Percentiles rank a stretch among this genome's conserved stretches.
Evolutionary conservation across 1,140 invertebrate genomes (phyloP).

Genomic region (Holcopasites calliopsidis): DNA sequence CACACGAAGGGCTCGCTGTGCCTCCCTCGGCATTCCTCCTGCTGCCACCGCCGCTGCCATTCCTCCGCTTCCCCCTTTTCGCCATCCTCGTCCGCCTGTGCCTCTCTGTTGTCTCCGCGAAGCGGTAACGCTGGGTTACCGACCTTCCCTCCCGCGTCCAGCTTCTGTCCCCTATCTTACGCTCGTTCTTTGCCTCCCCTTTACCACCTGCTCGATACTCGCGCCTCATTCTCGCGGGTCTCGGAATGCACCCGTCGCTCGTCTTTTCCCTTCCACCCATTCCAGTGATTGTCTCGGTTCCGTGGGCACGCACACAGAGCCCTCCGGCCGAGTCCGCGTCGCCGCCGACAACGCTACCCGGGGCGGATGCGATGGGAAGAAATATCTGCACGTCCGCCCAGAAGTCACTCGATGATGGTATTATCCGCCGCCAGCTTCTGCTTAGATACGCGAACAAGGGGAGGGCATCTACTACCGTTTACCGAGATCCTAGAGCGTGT

Average conservation of each 20-base stretch:
- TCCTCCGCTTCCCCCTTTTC: constrained; percentile 21
- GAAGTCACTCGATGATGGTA: constrained; percentile 39
- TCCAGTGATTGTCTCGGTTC: constrained; percentile 47
- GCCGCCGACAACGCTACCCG: background rate
- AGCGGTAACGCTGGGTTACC: constrained; percentile 44
- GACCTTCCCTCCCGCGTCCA: constrained; percentile 31
- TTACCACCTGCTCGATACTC: constrained; percentile 51
- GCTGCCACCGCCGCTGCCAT: background rate
- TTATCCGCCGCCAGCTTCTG: constrained; percentile 8
- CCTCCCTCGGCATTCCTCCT: constrained; percentile 39
- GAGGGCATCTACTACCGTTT: no score
- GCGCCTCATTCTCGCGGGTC: constrained; percentile 51
- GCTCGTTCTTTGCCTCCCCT: constrained; percentile 46
- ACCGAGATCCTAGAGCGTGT: background rate
- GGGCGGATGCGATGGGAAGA: constrained; percentile 20
- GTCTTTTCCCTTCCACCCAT: constrained; percentile 45
- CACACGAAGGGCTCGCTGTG: background rate
- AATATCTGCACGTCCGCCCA: constrained; percentile 39
- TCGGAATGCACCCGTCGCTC: constrained; percentile 49
- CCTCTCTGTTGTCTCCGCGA: constrained; percentile 35
- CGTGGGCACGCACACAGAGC: constrained; percentile 20
- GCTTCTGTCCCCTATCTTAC: constrained; percentile 35
- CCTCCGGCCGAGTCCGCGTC: background rate
- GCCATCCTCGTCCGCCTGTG: constrained; percentile 25
- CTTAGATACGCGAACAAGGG: background rate